Percentiles rank a stretch among this genome's conserved stretches.
Conservation (phyloP, 1,140 invertebrate species). For the Micrasema longulum region DNA sequence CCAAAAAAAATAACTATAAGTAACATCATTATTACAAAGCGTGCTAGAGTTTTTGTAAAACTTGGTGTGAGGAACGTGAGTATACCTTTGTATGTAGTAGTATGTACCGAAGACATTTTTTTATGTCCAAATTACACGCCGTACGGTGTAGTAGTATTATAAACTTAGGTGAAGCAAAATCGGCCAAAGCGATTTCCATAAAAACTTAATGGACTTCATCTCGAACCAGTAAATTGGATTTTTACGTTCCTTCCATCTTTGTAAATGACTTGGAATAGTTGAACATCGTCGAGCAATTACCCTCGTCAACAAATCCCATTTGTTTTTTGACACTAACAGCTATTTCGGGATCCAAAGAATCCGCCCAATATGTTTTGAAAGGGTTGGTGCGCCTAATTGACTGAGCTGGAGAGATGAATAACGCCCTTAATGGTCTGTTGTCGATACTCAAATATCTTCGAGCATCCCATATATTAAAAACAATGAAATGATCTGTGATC, state of each 20-base stretch:
- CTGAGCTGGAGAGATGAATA: slow-evolving; percentile 10
- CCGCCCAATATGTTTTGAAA: slow-evolving; percentile 30
- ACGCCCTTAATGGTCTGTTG: slow-evolving; percentile 22
- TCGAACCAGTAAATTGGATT: slow-evolving; percentile 31
- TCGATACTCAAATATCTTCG: background rate
- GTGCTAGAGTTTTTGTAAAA: too few relatives aligned
- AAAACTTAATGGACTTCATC: slow-evolving; percentile 24
- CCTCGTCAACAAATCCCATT: slow-evolving; percentile 42
- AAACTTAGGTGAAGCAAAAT: background rate
- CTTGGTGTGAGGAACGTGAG: too few relatives aligned
- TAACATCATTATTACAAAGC: too few relatives aligned
- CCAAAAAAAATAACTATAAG: too few relatives aligned
- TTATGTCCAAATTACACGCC: too few relatives aligned
- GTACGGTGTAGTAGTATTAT: too few relatives aligned
- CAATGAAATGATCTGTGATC: too few relatives aligned
- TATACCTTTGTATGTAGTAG: too few relatives aligned
- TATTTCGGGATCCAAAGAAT: slow-evolving; percentile 39
- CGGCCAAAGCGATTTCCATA: slow-evolving; percentile 1
- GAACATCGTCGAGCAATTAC: slow-evolving; percentile 40
- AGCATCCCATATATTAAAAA: too few relatives aligned
- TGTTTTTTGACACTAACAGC: slow-evolving; percentile 38
- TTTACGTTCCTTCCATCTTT: slow-evolving; percentile 33
- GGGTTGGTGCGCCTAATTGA: slow-evolving; percentile 30
- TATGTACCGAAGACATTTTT: too few relatives aligned
- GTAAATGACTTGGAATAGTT: slow-evolving; percentile 36